Conservation (phyloP, 2,888 invertebrate genomes). For the Latrodectus elegans region DNA sequence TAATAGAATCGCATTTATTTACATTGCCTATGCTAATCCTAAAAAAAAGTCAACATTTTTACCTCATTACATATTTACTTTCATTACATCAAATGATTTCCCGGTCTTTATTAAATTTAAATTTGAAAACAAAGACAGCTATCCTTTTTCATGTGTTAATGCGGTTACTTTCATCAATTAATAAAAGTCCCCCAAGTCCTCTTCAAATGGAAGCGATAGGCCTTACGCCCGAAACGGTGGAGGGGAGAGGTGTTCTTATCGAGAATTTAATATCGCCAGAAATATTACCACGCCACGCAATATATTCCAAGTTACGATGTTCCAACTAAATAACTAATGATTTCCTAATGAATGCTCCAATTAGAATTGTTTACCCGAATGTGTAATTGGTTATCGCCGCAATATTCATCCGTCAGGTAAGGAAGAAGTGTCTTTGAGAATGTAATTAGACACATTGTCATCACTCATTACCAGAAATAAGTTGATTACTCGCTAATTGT, state of each 20-base stretch:
- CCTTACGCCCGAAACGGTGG: too few species aligned
- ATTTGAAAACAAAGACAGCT: not conserved
- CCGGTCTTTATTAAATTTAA: too few species aligned
- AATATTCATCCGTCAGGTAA: conserved; percentile 2
- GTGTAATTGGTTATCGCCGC: conserved; percentile 41
- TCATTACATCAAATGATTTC: conserved; percentile 24
- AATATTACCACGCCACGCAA: conserved; percentile 20
- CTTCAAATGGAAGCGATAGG: not conserved
- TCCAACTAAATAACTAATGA: conserved; percentile 55
- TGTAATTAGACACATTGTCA: conserved; percentile 26
- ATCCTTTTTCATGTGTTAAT: not conserved
- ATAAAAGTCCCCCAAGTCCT: not conserved
- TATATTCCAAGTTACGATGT: conserved; percentile 23
- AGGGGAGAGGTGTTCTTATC: not conserved
- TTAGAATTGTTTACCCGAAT: conserved; percentile 29
- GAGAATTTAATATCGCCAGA: conserved; percentile 23
- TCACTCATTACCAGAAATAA: conserved; percentile 11
- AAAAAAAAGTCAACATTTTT: not conserved
- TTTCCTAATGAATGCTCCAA: conserved; percentile 50
- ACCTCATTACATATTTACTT: not conserved
- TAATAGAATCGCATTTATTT: too few species aligned
- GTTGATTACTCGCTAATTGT: too few species aligned
- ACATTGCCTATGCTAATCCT: too few species aligned
- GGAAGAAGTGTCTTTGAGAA: conserved; percentile 8
- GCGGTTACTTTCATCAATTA: conserved; percentile 42